Conservation (phyloP, 2,113 vertebrate species). For the Myrmophylax atrothorax region DNA sequence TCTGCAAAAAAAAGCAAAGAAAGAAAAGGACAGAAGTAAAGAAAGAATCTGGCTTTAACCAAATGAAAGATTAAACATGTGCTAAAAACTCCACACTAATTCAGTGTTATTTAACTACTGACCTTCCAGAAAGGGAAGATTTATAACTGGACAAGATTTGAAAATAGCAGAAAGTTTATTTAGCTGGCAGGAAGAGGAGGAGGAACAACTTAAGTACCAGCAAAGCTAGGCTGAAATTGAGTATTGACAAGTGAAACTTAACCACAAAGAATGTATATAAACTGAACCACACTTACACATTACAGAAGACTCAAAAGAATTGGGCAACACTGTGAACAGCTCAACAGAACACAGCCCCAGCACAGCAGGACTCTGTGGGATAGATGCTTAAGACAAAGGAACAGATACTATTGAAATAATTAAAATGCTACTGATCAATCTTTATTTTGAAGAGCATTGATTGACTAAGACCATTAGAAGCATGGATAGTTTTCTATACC, state of each 20-base stretch:
- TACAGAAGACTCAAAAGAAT: background rate
- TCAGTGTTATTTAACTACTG: background rate
- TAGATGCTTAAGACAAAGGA: background rate
- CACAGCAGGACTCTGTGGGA: background rate
- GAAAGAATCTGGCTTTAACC: background rate
- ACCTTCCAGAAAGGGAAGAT: background rate
- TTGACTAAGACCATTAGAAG: background rate
- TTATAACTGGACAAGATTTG: background rate
- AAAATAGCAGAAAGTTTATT: background rate
- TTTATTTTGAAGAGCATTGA: background rate
- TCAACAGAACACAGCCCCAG: background rate
- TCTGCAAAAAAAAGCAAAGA: background rate
- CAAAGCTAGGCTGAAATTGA: background rate
- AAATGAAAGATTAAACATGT: background rate
- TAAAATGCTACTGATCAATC: background rate
- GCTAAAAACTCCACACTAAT: background rate
- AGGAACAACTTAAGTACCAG: background rate
- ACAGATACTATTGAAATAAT: background rate
- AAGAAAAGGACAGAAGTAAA: background rate
- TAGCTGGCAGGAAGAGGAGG: background rate
- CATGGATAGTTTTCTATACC: background rate
- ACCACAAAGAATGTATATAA: background rate
- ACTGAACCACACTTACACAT: background rate
- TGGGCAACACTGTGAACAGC: background rate
- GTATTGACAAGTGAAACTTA: background rate